These are phyloP conservation scores for Athene cunicularia DNA, from an alignment of 2,113 vertebrate genomes.

Conservation along the genomic window DNA sequence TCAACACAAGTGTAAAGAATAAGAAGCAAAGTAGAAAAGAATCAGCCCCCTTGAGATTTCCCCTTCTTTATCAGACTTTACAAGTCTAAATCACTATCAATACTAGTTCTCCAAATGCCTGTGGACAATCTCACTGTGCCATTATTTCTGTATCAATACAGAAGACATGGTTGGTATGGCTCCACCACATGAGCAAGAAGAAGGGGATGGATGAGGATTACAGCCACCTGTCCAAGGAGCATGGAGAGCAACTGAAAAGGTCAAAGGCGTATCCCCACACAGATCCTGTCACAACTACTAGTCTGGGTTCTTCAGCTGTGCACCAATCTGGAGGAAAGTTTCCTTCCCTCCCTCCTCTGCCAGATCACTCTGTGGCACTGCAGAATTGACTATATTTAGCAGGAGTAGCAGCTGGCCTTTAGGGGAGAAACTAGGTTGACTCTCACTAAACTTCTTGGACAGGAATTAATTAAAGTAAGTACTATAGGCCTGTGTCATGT, in stretches of 20 bases:
- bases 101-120: neutral
- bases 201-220: neutral
- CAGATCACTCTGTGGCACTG: neutral
- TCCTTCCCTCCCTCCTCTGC: neutral
- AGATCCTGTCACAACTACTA: neutral
- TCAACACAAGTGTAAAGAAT: neutral
- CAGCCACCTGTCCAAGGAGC: neutral
- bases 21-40: neutral
- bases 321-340: neutral
- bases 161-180: neutral
- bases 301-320: neutral
- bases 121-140: neutral
- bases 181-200: neutral
- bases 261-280: neutral
- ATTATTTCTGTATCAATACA: neutral
- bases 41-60: neutral
- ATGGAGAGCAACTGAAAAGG: neutral
- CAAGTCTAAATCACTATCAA: neutral
- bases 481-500: neutral
- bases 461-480: neutral
- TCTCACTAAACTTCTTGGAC: neutral
- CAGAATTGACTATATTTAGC: neutral
- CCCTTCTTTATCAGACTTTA: neutral
- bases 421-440: neutral
- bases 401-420: neutral